Evolutionary conservation across 2,888 invertebrate species (phyloP), one percentile per base, ranked within the genome.

Genomic region (Eucriotettix oculatus): DNA sequence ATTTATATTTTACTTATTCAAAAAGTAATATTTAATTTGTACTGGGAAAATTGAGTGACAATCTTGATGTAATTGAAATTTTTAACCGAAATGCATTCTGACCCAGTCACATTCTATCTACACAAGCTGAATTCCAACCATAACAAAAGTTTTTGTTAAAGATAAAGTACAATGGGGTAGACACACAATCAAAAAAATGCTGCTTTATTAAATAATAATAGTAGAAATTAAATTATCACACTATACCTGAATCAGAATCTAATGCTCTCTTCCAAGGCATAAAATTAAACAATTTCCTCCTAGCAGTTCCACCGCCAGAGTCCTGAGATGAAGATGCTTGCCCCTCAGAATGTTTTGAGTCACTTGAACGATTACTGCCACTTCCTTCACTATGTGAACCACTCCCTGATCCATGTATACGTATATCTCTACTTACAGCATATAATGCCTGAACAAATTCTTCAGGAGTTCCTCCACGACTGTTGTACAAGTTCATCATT

Each of bases 371-470:
- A 52, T 54, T 55, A 48, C 60, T 60, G 40, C 58, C 55, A 52
- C 58, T 52, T 7, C 54, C 54, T 17, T 56, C 60, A 41, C 62
- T 62, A 9, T 43, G 60, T 40, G 54, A 42, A 14, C 58, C 29
- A 42, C 16, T 40, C 16, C 60, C 58, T 10, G 57, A 42, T 16
- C 52, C 58, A 40, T 62, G 57, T 1, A 60, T 40, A 1, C 60
- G 48, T n/a, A 68, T 53, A 40, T 66, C 64, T 54, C 69, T 57
- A 57, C 67, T 65, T 5, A 66, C 68, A 3, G 64, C 63, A 60
- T 69, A 68, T 17, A 70, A 56, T n/a, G 67, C 66, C 54, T 69
- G 67, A 0, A 69, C 66, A 60, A 70, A 69, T 60, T 70, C 69
- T 52, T 69, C 68, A 7, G 69, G 66, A 10, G 69, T 67, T 3